Conservation (phyloP, 2,888 invertebrate genomes). For the Disparrhopalites patrizii region DNA sequence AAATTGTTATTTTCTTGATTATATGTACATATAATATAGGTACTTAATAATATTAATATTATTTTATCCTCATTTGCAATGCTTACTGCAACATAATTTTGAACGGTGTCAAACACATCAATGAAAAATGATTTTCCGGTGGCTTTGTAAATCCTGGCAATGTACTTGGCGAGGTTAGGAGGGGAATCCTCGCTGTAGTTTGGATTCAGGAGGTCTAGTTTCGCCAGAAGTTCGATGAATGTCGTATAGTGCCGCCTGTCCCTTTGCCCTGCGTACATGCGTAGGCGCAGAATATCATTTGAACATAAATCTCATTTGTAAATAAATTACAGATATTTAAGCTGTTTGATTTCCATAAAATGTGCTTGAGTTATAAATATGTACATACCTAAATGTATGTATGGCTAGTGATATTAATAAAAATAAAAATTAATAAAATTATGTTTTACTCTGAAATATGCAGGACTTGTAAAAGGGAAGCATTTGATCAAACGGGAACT, state of each 20-base stretch:
- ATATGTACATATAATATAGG: too few species aligned
- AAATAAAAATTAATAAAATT: neutral
- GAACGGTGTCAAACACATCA: slow-evolving; percentile 26
- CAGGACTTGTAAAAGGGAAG: slow-evolving; percentile 36
- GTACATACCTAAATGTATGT: too few species aligned
- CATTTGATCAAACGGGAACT: slow-evolving; percentile 31
- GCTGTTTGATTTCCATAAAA: neutral
- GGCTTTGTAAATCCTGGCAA: slow-evolving; percentile 27
- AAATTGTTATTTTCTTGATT: too few species aligned
- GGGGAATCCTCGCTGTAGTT: neutral
- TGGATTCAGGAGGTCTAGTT: slow-evolving; percentile 14
- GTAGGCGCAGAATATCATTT: too few species aligned
- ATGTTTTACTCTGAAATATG: slow-evolving; percentile 26
- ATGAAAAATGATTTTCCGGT: slow-evolving; percentile 31
- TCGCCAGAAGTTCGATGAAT: slow-evolving; percentile 20
- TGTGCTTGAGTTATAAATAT: too few species aligned
- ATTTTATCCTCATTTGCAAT: too few species aligned
- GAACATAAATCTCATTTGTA: neutral
- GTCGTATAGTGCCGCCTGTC: slow-evolving; percentile 20
- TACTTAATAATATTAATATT: neutral
- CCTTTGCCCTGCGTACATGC: slow-evolving; percentile 20
- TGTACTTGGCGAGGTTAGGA: slow-evolving; percentile 20
- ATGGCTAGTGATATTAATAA: too few species aligned
- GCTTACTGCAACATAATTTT: slow-evolving; percentile 30
- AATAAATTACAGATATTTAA: neutral